Base-by-base conservation (phyloP, 2,888 invertebrate species). In the Cremastinae sp. region DNA sequence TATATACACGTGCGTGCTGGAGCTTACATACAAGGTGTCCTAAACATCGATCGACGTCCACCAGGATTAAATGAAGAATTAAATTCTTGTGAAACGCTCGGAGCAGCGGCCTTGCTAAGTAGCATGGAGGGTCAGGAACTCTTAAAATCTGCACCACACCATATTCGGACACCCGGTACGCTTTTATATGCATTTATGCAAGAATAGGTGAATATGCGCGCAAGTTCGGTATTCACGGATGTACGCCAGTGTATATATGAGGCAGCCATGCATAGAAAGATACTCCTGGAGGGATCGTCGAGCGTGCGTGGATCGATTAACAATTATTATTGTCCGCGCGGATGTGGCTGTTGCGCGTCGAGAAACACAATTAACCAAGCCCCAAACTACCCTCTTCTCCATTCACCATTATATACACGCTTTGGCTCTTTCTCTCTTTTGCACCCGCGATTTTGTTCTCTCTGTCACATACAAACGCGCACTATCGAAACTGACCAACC, bases 241-340 rank as follows among this genome's bases (percentile, higher is more conserved):
- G 28, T 28, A 28, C 28, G 28, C 28, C 20, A 35, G 43, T 61
- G 41, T 56, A 14, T 47, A 56, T 66, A 62, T 22, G 59, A 61
- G 37, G 41, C 71, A 58, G 61, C 66, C n/a, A n/a, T n/a, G n/a
- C n/a, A n/a, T n/a, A n/a, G n/a, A n/a, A 5, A 65, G 51, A 59
- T 69, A 65, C 64, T 61, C 65, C 58, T 47, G 72, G 58, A 66
- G 62, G 49, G 65, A 69, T 73, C 55, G 70, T 72, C 71, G 61
- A 69, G 70, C 71, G 70, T 74, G 75, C 80, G 77, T 80, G 78
- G 78, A 82, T 81, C 82, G 80, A 82, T 83, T 80, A 81, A 80
- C 80, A 82, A 82, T 79, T 79, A 82, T 83, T 80, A 80, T 79
- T 81, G 78, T 78, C 78, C 75, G 78, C 75, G 78, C 79, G 78